Conservation (phyloP, 2,113 vertebrate species). For the Australoheros scitulus region DNA sequence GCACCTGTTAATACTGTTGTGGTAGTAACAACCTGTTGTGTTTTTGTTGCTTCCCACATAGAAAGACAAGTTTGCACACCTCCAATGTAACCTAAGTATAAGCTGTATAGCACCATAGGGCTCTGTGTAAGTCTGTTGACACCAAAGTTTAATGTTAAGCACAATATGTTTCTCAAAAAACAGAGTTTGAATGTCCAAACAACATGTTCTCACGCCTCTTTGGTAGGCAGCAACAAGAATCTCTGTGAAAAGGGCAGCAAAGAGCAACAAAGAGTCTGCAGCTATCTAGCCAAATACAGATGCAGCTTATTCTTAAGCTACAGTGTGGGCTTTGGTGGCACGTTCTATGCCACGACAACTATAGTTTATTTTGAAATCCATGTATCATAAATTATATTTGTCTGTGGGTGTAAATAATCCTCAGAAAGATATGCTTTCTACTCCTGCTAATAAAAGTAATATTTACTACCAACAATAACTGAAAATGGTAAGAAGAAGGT, state of each 20-base stretch:
- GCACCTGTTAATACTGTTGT: constrained; percentile 36
- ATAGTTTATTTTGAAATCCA: neutral
- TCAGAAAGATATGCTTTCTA: neutral
- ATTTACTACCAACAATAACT: neutral
- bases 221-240: neutral
- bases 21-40: constrained; percentile 42
- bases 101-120: neutral
- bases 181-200: neutral
- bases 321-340: neutral
- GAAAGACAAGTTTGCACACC: constrained; percentile 17
- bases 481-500: too few species aligned
- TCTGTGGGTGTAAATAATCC: neutral
- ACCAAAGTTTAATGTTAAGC: neutral
- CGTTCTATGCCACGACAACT: neutral
- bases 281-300: neutral
- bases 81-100: constrained; percentile 5
- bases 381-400: neutral
- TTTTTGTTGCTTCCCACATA: constrained; percentile 24
- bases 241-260: neutral
- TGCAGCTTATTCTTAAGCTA: neutral
- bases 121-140: neutral
- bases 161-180: neutral
- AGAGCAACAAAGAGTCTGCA: neutral
- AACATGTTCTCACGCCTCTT: neutral
- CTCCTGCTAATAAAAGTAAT: neutral